Percentiles rank a stretch among this genome's conserved stretches.
These are phyloP conservation scores for Adoxophyes honmai DNA, from an alignment of 1,140 invertebrate species.

Conservation along the genomic window DNA sequence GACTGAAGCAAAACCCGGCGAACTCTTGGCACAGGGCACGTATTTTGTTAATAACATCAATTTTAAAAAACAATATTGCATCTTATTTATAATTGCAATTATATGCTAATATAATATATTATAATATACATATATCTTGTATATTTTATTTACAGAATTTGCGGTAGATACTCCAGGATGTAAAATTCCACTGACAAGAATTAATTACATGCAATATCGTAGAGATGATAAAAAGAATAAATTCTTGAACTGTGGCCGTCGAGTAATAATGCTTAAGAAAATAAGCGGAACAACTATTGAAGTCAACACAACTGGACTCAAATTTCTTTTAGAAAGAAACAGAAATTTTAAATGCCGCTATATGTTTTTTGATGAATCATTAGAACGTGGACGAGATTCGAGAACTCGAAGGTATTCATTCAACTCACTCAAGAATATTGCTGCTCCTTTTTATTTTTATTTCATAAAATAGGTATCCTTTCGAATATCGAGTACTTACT, in stretches of 20 bases:
- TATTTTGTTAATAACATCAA: too few species aligned
- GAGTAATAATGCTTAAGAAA: conserved; percentile 49
- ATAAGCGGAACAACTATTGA: conserved; percentile 29
- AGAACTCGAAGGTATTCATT: too few species aligned
- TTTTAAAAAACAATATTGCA: too few species aligned
- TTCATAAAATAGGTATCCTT: too few species aligned
- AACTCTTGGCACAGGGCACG: too few species aligned
- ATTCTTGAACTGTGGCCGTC: conserved; percentile 37
- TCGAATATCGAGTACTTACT: conserved; percentile 30
- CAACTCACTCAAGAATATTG: too few species aligned
- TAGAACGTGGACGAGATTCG: conserved; percentile 17
- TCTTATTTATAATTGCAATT: too few species aligned
- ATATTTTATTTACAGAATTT: conserved; percentile 37
- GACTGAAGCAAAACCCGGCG: too few species aligned
- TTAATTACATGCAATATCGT: conserved; percentile 34
- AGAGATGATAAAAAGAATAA: conserved; percentile 24
- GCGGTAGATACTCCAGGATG: conserved; percentile 51
- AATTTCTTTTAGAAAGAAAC: conserved; percentile 33
- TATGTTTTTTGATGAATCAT: conserved; percentile 33
- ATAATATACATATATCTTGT: too few species aligned
- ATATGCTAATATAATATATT: too few species aligned
- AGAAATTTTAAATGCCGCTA: conserved; percentile 47
- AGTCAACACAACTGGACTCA: conserved; percentile 36
- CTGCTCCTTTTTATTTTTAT: too few species aligned
- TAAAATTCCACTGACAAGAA: conserved; percentile 44